Evolutionary conservation across 2,888 invertebrate genomes (phyloP), one percentile per base, ranked within the genome.

Genomic region (Eilema griseolum): DNA sequence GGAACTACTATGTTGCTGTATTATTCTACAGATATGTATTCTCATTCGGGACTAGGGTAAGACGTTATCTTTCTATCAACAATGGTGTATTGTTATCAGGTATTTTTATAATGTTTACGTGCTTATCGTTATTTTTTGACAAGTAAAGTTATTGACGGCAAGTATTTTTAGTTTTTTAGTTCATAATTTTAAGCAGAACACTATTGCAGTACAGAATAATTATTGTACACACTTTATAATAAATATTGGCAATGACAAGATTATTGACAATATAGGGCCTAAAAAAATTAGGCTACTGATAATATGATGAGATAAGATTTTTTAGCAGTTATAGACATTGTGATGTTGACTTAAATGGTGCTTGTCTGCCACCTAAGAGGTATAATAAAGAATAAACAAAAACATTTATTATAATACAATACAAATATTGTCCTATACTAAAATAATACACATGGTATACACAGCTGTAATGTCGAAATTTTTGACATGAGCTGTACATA

Each of bases 51-150:
- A 71, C 62, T 69, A 12, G 56, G n/a, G 10, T 63, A 69, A 74
- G 70, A 67, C 76, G 77, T 80, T 84, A 83, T 83, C 80, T 79
- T 77, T 79, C 28, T 78, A 88, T 83, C 88, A 88, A 88, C 89
- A 88, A 89, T 85, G 82, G 76, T 78, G 73, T 84, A 86, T 86
- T 89, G 87, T 85, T 88, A 86, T 82, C 86, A 72, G 71, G 70
- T 72, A 67, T 12, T 66, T 73, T 86, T 87, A 71, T 74, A 80
- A 88, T 91, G 90, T 92, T 92, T 91, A 90, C 87, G 81, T 88
- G 83, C 82, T 83, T 88, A 88, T 85, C 84, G 76, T 69, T 73
- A 28, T 69, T 73, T 72, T 33, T 74, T 57, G 69, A 73, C 66
- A 75, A 66, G 61, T 23, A 59, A 78, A 66, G 67, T 56, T 72